A percentile compares a stretch with the other conserved stretches of the same genome.
These are phyloP conservation scores for Narcine bancroftii DNA, from an alignment of 2,113 vertebrate species.

Conservation along the genomic window DNA sequence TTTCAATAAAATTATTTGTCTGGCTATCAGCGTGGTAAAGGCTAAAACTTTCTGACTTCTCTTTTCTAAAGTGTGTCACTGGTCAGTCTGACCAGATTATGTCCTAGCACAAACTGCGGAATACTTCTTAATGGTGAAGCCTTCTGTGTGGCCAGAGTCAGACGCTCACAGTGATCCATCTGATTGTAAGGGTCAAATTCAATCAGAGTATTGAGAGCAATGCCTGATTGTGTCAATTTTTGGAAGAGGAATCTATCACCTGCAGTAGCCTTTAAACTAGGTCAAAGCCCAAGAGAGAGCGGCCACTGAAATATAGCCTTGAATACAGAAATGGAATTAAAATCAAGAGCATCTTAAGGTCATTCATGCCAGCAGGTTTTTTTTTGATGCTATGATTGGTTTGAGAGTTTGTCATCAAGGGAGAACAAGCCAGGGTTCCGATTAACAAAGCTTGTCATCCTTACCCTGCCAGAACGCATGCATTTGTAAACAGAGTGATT, in stretches of 20 bases:
- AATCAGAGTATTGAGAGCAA: background rate
- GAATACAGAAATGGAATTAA: background rate
- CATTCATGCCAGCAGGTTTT: background rate
- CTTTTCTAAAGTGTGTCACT: too few species aligned
- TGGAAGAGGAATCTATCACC: background rate
- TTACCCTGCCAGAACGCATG: background rate
- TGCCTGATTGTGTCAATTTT: background rate
- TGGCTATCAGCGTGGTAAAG: too few species aligned
- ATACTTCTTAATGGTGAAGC: too few species aligned
- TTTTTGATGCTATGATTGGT: background rate
- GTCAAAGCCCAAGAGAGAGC: background rate
- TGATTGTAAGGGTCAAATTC: background rate
- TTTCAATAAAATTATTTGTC: too few species aligned
- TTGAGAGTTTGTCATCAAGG: background rate
- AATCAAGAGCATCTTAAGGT: background rate
- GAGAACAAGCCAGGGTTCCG: background rate
- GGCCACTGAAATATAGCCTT: background rate
- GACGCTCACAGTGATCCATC: too few species aligned
- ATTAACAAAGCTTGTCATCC: background rate
- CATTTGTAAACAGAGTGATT: background rate
- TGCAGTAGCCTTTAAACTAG: background rate
- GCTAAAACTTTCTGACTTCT: too few species aligned
- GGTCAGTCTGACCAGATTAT: too few species aligned
- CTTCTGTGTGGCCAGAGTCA: too few species aligned
- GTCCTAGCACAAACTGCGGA: too few species aligned